Evolutionary conservation across 2,113 vertebrate species (phyloP), one percentile per base, ranked within the genome.

Genomic region (Verasper variegatus): DNA sequence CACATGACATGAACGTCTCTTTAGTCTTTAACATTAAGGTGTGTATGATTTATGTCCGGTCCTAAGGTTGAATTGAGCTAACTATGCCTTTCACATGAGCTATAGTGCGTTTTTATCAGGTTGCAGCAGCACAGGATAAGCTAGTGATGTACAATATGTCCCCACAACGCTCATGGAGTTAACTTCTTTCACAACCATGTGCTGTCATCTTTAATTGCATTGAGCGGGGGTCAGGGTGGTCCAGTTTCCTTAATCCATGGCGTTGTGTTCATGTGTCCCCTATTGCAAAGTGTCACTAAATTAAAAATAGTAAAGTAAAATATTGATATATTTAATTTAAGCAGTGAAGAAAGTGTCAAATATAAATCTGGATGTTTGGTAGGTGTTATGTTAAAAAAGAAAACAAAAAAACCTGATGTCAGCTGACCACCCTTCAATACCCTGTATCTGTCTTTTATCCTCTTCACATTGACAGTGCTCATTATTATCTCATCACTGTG

Each of bases 91-190:
- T 86, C 71, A 88, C 66, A 65, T 21, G 49, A 84, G 86, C 74
- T 75, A 71, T 65, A 67, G 67, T 88, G 78, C 67, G 63, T 91
- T 90, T 87, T 75, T 71, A 81, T 87, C 82, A 86, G 89, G 83
- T 81, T 64, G 87, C 86, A 86, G 89, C 82, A 88, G 85, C 83
- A 83, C 83, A 90, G 88, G 86, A 87, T 87, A 86, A 91, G 88
- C 81, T 89, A 85, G 74, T 79, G 81, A 78, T 84, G 66, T 74
- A 67, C 79, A 80, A 55, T 58, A 59, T 72, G 60, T 75, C 74
- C 60, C 64, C 13, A 27, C 68, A 55, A 65, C 18, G 35, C 74
- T 65, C 78, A 40, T 58, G 23, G 56, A 31, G 31, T 3, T 13
- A 13, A 71, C 21, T 68, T 71, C 17, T 77, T 86, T 71, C 52